These are phyloP conservation scores for Peromyscus attwateri DNA, from an alignment of 2,797 vertebrate species.

Conservation along the genomic window DNA sequence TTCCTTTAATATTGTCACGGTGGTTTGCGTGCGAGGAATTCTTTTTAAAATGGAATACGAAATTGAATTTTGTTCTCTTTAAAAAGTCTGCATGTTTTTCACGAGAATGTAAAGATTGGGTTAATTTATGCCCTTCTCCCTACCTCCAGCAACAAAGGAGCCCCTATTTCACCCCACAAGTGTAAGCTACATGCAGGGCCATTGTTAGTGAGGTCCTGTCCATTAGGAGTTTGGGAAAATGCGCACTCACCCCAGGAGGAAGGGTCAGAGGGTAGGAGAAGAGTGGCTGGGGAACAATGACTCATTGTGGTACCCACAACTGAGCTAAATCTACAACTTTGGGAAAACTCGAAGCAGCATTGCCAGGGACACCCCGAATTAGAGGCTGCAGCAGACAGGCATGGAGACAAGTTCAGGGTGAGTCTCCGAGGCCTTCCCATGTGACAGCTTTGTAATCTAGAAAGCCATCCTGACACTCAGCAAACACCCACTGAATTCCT, in stretches of 20 bases:
- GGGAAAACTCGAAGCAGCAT: background rate
- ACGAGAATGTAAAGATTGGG: background rate
- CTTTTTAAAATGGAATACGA: background rate
- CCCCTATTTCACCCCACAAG: background rate
- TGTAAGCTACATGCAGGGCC: background rate
- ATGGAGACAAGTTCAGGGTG: accelerated
- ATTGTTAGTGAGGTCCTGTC: constrained; percentile 30
- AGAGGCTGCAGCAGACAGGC: background rate
- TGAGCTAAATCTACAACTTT: constrained; percentile 43
- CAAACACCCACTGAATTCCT: background rate
- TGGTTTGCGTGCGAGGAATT: background rate
- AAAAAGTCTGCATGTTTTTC: background rate
- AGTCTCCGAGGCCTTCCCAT: background rate
- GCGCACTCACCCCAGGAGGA: constrained; percentile 4
- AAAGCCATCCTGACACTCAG: accelerated
- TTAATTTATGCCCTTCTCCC: background rate
- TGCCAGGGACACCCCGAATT: accelerated
- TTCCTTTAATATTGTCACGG: background rate
- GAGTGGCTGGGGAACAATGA: constrained; percentile 45
- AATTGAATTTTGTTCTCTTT: background rate
- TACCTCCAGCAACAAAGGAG: background rate
- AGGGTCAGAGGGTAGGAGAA: constrained; percentile 57
- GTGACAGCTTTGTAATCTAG: background rate
- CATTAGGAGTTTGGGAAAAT: constrained; percentile 44
- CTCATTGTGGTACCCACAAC: background rate